Evolutionary conservation across 1,140 invertebrate species (phyloP), one percentile per base, ranked within the genome.

Genomic region (Episyrphus balteatus): DNA sequence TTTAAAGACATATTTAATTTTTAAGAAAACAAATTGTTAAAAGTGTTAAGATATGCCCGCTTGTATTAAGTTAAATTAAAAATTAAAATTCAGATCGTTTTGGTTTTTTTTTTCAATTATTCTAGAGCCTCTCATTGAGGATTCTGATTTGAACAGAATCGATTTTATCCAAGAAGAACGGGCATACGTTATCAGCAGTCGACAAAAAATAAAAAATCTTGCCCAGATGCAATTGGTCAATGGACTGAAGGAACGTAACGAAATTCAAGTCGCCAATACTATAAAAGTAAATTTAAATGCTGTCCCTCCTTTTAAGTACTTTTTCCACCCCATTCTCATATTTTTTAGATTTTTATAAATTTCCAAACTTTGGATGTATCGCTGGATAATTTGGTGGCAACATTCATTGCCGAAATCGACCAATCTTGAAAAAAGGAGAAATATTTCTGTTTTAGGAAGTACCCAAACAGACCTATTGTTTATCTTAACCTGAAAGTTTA

Each of bases 61-160:
- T n/a, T n/a, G n/a, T n/a, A n/a, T n/a, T n/a, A n/a, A n/a, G n/a
- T n/a, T n/a, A n/a, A n/a, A n/a, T n/a, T n/a, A n/a, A n/a, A n/a
- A n/a, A n/a, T n/a, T n/a, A n/a, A n/a, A n/a, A n/a, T n/a, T n/a
- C n/a, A n/a, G n/a, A n/a, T 14, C 13, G 11, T 37, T 37, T 17
- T 37, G 36, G 3, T 6, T 37, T 37, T 34, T 9, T 17, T 10
- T 40, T 40, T 10, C 9, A 14, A 18, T 42, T 42, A 13, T 21
- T 17, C 7, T n/a, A 42, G 84, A 72, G 46, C 67, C 71, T 48
- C 53, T 73, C 6, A 70, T 76, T 5, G 66, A 72, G n/a, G 74
- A 78, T 50, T 70, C 74, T 37, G 72, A 77, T 42, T 71, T 78
- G 26, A 68, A 74, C 50, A 72, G 73, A 21, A 75, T 78, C 32